Evolutionary conservation across 2,113 vertebrate species (phyloP), one percentile per base, ranked within the genome.

Genomic region (Rhagologus leucostigma): DNA sequence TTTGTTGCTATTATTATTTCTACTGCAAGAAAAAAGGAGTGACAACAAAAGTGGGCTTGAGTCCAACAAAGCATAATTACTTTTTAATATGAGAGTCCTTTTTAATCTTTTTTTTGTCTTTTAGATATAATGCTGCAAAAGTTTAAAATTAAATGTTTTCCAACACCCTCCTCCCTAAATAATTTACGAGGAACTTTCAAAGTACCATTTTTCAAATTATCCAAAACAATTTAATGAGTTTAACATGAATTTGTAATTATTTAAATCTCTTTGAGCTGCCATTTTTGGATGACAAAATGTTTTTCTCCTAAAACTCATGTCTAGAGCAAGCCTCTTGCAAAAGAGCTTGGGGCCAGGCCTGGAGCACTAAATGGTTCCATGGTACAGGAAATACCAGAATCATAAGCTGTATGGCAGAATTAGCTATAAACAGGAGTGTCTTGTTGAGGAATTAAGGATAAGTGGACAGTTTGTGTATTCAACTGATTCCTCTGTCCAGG

Each of bases 211-310:
- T 81, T 95, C 32, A 15, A 70, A 86, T 92, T 70, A 84, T 65
- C 86, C 86, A 92, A 90, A 93, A 92, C 76, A 96, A 95, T 90
- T 95, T 95, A 97, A 97, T 89, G 96, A 97, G 83, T 95, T 96
- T 93, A 92, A 89, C 89, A 95, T 92, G 76, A 92, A 96, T 96
- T 93, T 92, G 52, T 95, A 96, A 95, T 93, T 95, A 96, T 84
- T 92, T 84, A 90, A 80, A 87, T 92, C 86, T 96, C 86, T 95
- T 90, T 87, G 91, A 97, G 93, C 35, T 95, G 93, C 93, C 92
- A 93, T 95, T 95, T 93, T 96, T 96, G 96, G 96, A 95, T 73
- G 68, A 81, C 71, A 95, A 92, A 81, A 70, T 95, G 86, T 95
- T 97, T 97, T 95, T 93, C 91, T 95, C 71, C 47, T 44, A 16